These are phyloP conservation scores for Paraplagusia blochii DNA, from an alignment of 2,113 vertebrate genomes.

Conservation along the genomic window DNA sequence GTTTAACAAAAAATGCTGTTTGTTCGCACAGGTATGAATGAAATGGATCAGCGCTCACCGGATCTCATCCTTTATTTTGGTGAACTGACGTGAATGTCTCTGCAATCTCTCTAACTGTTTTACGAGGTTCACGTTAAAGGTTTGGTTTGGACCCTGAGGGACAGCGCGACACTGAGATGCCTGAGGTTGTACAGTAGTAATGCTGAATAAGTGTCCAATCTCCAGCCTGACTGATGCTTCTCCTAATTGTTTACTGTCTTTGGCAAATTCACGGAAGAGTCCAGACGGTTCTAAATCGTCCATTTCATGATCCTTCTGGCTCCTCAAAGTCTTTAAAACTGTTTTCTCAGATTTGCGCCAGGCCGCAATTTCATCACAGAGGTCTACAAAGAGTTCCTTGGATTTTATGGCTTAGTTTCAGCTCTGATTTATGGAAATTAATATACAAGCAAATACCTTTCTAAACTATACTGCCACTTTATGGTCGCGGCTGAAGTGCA, in stretches of 20 bases:
- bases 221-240: no score
- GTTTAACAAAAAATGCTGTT: no score
- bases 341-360: neutral
- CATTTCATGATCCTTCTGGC: neutral
- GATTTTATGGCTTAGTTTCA: neutral
- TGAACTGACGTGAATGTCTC: neutral
- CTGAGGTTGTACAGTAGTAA: neutral
- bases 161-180: neutral
- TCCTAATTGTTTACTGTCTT: no score
- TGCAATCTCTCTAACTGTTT: neutral
- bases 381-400: neutral
- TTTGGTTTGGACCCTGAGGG: no score
- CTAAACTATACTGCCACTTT: neutral
- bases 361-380: neutral
- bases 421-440: neutral
- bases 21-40: no score
- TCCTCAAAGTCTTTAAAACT: neutral
- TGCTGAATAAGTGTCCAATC: neutral
- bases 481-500: neutral
- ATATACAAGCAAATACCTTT: neutral
- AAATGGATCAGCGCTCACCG: no score
- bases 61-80: no score
- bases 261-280: no score
- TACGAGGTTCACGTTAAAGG: no score
- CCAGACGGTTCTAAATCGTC: neutral